Evolutionary conservation across 2,113 vertebrate genomes (phyloP), one percentile per base, ranked within the genome.

Genomic region (Seriola rivoliana): DNA sequence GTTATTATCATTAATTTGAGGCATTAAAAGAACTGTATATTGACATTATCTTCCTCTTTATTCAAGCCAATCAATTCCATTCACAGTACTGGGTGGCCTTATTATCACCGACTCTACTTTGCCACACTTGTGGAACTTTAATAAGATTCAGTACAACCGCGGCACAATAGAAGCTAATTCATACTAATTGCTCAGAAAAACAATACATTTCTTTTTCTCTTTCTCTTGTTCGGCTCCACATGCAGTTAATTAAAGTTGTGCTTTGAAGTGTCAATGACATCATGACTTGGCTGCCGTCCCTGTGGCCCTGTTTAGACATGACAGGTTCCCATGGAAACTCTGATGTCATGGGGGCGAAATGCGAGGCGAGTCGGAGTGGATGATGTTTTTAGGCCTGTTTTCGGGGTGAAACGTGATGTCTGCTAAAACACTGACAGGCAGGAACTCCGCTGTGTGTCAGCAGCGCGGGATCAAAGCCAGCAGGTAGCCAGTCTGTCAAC

Each of bases 231-330:
- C 78, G 57, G 78, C 67, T 77, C 75, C 92, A 93, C 89, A 44
- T 91, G 91, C 46, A 63, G 55, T 69, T 82, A 71, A 91, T 95
- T 82, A 92, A 65, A 82, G 76, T 82, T 46, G 23, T 10, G 76
- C 74, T 90, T 91, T 89, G 78, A 91, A 89, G 87, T 79, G 87
- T 87, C 75, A 48, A 57, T 92, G 92, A 94, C 88, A 90, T 94
- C 90, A 95, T 78, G 64, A 84, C 62, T 85, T 90, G 89, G 85
- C 87, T 85, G 75, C 76, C 70, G 36, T 89, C 68, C 63, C 81
- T 74, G 19, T 68, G 82, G 82, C 81, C 52, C 36, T 88, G 91
- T 92, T 91, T 84, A 66, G 77, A 77, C 50, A 69, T 58, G 86
- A 66, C 65, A 44, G 64, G 87, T 95, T 88, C 71, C 91, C 87